Evolutionary conservation across 2,888 invertebrate species (phyloP).

Genomic region (Acanthococcus lagerstroemiae): DNA sequence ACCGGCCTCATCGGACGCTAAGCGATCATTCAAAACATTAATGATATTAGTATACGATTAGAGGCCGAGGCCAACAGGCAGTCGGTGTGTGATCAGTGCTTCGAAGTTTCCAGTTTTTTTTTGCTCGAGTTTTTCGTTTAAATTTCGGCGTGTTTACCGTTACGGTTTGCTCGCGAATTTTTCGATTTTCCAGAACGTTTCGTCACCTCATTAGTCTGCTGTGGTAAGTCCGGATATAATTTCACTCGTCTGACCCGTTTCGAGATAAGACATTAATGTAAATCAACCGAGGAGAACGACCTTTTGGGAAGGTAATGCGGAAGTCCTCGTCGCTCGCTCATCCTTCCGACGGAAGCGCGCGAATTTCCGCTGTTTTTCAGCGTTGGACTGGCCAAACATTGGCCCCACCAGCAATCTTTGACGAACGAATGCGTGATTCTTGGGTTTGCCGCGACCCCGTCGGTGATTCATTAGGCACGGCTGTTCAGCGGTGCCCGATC

Average conservation of each 20-base stretch:
- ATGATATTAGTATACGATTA: constrained; percentile 14
- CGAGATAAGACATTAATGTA: too few species aligned
- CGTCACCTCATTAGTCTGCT: too few species aligned
- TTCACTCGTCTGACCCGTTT: too few species aligned
- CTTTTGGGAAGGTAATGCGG: background rate
- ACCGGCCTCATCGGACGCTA: constrained; percentile 26
- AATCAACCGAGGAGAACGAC: background rate
- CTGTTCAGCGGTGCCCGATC: too few species aligned
- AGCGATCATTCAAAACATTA: constrained; percentile 18
- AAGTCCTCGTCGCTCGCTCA: background rate
- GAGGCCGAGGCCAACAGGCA: constrained; percentile 34
- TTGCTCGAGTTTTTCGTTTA: background rate
- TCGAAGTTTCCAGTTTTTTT: background rate
- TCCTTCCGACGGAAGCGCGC: background rate
- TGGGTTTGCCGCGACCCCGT: too few species aligned
- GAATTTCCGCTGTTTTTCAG: background rate
- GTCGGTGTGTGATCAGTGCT: constrained; percentile 31
- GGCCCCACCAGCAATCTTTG: too few species aligned
- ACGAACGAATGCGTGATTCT: too few species aligned
- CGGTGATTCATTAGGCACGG: too few species aligned
- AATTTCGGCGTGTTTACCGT: constrained; percentile 10
- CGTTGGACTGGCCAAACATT: background rate
- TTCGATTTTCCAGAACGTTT: too few species aligned
- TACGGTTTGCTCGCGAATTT: too few species aligned
- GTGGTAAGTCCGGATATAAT: too few species aligned